These are phyloP conservation scores for Ophraella communa DNA, from an alignment of 2,888 invertebrate genomes.

Conservation along the genomic window DNA sequence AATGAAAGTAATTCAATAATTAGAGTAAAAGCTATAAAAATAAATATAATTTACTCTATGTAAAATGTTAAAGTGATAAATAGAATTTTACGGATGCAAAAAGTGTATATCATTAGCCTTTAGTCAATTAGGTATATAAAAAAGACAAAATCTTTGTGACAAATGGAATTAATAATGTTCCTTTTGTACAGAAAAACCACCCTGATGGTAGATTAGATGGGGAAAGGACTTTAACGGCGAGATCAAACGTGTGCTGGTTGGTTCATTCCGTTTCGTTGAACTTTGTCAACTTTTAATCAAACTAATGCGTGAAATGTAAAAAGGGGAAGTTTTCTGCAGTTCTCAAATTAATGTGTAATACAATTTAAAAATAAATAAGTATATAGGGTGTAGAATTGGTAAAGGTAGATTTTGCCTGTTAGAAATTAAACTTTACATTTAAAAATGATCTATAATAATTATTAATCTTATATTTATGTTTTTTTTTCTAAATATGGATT, in stretches of 20 bases:
- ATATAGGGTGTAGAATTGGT: not conserved
- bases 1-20: no score
- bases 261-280: constrained; percentile 30
- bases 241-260: constrained; percentile 35
- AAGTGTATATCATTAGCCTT: not conserved
- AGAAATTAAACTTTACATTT: no score
- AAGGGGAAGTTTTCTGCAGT: constrained; percentile 8
- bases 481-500: no score
- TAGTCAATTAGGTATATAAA: constrained; percentile 1
- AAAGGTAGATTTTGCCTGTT: not conserved
- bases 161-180: constrained; percentile 34
- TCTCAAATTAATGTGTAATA: not conserved
- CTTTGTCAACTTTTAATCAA: constrained; percentile 36
- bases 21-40: no score
- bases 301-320: constrained; percentile 36
- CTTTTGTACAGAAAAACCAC: constrained; percentile 24
- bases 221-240: constrained; percentile 18
- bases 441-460: no score
- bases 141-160: constrained; percentile 14
- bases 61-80: no score
- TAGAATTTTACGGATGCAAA: no score
- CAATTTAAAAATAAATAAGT: not conserved
- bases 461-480: no score
- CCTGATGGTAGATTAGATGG: constrained; percentile 34
- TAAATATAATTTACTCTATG: no score